Base-by-base conservation (phyloP, 2,888 invertebrate genomes). In the Eristalis pertinax region DNA sequence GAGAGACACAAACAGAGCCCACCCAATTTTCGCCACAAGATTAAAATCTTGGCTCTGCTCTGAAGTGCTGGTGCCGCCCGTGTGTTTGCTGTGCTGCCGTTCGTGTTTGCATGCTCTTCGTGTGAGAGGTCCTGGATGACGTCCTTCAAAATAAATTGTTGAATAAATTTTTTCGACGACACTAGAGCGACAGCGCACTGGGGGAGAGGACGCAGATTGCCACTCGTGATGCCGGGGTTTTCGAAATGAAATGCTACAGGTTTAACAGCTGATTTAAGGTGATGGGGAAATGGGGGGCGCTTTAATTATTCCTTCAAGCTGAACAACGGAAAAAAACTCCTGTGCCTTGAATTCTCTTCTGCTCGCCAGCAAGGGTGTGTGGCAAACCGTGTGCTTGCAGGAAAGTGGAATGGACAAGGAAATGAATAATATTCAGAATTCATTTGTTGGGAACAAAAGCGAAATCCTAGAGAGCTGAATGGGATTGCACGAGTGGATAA, bases 21-120 rank as follows among this genome's bases (percentile, higher is more conserved):
- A 32, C 64, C 64, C 29, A 76, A 65, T 82, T 70, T 64, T 50
- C 26, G 65, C 35, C 64, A 43, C 58, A 63, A 56, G 75, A 75
- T 82, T 60, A 70, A 69, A 69, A 68, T 75, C 75, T 75, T 76
- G 26, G 41, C 35, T 63, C n/a, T 63, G 22, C 22, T 69, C 19
- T 41, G 35, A 58, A 56, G 60, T 67, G 60, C 62, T 32, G 43
- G 43, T 7, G n/a, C n/a, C n/a, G 43, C 43, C 43, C n/a, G 32
- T 74, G 72, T 41, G 56, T 38, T 79, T 78, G 68, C 5, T 68
- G 67, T 68, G 67, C 63, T 7, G 67, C 32, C 13, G 32, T 63
- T 29, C 63, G 56, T 50, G 50, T 43, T 63, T 69, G 62, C 63
- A 69, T 26, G 43, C 63, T 69, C 26, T 22, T 56, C 35, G 29